Evolutionary conservation across 35 echinoderm and acorn worm genomes (phyloP).

Genomic region (Holothuria glaberrima): DNA sequence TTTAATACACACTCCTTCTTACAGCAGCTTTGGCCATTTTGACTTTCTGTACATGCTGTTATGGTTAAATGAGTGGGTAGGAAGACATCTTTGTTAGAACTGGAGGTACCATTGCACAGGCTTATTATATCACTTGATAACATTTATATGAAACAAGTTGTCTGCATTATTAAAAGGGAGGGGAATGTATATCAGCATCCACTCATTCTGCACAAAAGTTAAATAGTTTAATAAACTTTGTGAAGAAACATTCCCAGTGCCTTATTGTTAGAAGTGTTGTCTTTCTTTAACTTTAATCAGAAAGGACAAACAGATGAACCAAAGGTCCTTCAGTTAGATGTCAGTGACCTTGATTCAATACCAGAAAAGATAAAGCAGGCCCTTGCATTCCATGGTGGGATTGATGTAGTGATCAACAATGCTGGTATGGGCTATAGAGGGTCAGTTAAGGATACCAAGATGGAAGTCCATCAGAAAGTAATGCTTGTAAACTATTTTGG

Average conservation of each 20-base stretch:
- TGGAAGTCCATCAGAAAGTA: slow-evolving; percentile 80
- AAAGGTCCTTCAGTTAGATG: slow-evolving; percentile 71
- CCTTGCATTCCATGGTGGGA: slow-evolving; percentile 51
- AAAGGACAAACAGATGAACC: slow-evolving; percentile 63
- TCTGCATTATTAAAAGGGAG: no score
- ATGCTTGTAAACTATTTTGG: slow-evolving; percentile 99
- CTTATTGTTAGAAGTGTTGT: neutral
- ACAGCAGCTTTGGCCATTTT: no score
- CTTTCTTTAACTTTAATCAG: slow-evolving; percentile 7
- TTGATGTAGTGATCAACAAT: slow-evolving; percentile 93
- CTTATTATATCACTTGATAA: no score
- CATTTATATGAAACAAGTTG: no score
- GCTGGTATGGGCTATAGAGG: slow-evolving; percentile 72
- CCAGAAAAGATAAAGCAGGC: slow-evolving; percentile 66
- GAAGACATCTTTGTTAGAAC: no score
- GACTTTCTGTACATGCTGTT: no score
- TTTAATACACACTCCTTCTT: no score
- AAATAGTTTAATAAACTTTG: neutral
- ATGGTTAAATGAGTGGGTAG: no score
- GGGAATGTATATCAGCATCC: no score
- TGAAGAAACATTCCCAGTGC: no score
- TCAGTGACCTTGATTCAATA: slow-evolving; percentile 61
- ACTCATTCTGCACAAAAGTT: neutral
- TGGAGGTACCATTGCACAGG: no score
- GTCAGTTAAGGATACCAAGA: slow-evolving; percentile 60